A percentile compares a stretch with the other conserved stretches of the same genome.
These are phyloP conservation scores for Delichon dasypus DNA, from an alignment of 2,797 vertebrate species.

Conservation along the genomic window DNA sequence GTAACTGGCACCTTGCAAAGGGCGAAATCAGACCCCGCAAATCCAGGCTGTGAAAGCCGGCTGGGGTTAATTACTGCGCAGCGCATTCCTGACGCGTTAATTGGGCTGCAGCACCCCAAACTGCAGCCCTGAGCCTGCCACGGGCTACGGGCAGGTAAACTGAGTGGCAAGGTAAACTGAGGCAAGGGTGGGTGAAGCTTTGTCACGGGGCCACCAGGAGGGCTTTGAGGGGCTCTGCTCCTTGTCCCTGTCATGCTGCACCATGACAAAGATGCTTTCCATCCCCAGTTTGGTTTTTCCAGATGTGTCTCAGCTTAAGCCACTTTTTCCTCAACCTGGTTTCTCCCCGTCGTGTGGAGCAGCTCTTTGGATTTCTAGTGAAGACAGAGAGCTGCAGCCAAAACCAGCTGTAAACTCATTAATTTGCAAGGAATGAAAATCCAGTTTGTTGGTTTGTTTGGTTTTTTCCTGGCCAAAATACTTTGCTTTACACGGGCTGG, in stretches of 20 bases:
- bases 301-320: not conserved
- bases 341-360: not conserved
- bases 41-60: not conserved
- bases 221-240: not conserved
- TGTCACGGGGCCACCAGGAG: not conserved
- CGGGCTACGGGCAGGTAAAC: accelerated
- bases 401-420: not conserved
- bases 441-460: not conserved
- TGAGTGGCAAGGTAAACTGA: not conserved
- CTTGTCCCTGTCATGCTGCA: accelerated
- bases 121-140: not conserved
- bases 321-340: not conserved
- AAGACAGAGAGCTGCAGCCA: not conserved
- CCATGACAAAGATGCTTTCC: not conserved
- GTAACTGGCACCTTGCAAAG: not conserved
- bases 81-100: not conserved
- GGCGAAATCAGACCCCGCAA: not conserved
- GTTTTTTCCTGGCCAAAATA: not conserved
- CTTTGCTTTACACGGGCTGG: not conserved
- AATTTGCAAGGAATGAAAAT: not conserved
- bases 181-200: not conserved
- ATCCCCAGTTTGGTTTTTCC: not conserved
- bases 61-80: not conserved
- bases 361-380: not conserved
- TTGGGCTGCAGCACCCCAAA: not conserved